A percentile compares a stretch with the other conserved stretches of the same genome.
Conservation (phyloP, 1,140 invertebrate genomes). For the Neodiprion pinetum region DNA sequence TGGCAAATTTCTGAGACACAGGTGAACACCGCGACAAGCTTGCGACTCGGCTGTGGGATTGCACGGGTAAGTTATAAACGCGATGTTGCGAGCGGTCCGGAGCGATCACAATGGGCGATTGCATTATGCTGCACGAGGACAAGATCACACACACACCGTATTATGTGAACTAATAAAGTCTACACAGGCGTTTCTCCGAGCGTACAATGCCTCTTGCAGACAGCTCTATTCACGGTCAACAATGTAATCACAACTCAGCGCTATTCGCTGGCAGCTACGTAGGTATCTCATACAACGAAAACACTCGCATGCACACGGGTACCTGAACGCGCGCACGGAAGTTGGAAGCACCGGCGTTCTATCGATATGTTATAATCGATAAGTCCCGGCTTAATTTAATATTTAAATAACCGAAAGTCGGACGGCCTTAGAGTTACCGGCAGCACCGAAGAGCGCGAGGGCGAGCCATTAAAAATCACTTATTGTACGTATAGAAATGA, state of each 20-base stretch:
- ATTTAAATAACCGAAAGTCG: constrained; percentile 7
- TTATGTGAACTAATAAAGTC: constrained; percentile 5
- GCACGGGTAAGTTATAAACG: background rate
- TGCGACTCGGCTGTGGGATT: background rate
- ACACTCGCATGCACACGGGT: constrained; percentile 24
- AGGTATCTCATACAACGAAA: constrained; percentile 21
- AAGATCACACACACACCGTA: constrained; percentile 1
- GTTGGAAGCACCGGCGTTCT: constrained; percentile 23
- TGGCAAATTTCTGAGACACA: no score
- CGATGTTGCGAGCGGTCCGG: constrained; percentile 12
- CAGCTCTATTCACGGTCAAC: constrained; percentile 50
- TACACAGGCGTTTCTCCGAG: constrained; percentile 9
- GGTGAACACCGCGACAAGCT: no score
- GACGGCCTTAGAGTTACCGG: background rate
- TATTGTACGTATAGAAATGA: background rate
- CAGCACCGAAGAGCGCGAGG: background rate
- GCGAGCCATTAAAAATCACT: constrained; percentile 1
- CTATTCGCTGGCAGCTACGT: constrained; percentile 38
- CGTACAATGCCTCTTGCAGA: constrained; percentile 11
- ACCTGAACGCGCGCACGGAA: constrained; percentile 32
- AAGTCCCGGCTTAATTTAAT: constrained; percentile 13
- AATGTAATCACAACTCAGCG: constrained; percentile 55
- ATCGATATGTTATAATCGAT: constrained; percentile 19
- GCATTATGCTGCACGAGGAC: constrained; percentile 36
- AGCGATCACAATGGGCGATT: constrained; percentile 40